phyloP scores from a whole-genome alignment of 2,797 vertebrate genomes.

The Myotis pilosus region DNA sequence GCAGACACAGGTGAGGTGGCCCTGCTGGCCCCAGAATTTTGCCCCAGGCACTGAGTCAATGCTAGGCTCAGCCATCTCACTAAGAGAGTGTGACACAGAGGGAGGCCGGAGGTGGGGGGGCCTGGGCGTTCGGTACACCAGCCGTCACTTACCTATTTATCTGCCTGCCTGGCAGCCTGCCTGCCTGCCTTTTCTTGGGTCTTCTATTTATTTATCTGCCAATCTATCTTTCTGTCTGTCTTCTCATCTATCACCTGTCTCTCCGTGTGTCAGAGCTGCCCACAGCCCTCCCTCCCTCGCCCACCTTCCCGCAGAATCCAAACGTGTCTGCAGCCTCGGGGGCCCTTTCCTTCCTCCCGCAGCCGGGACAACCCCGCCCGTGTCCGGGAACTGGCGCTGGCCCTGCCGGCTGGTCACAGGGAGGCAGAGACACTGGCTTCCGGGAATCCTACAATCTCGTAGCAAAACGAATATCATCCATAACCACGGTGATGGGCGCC shows the following conservation, averaged over 20 bases:
- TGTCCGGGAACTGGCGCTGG: neutral
- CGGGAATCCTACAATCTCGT: fast-evolving
- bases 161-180: neutral
- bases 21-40: neutral
- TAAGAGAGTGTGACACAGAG: fast-evolving
- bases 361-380: fast-evolving
- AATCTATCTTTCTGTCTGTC: slow-evolving; percentile 15
- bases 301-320: neutral
- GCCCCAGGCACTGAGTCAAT: neutral
- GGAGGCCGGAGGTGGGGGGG: neutral
- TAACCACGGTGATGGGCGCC: fast-evolving
- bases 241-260: neutral
- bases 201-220: slow-evolving; percentile 36
- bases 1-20: fast-evolving
- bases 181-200: neutral
- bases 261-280: neutral
- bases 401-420: neutral
- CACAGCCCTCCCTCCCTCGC: fast-evolving
- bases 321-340: fast-evolving
- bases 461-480: neutral
- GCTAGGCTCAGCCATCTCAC: fast-evolving
- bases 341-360: fast-evolving
- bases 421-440: neutral
- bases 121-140: neutral
- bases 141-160: neutral